A percentile compares a stretch with the other conserved stretches of the same genome.
Evolutionary conservation across 1,140 invertebrate genomes (phyloP).

Genomic region (Scaptomyza graminum): DNA sequence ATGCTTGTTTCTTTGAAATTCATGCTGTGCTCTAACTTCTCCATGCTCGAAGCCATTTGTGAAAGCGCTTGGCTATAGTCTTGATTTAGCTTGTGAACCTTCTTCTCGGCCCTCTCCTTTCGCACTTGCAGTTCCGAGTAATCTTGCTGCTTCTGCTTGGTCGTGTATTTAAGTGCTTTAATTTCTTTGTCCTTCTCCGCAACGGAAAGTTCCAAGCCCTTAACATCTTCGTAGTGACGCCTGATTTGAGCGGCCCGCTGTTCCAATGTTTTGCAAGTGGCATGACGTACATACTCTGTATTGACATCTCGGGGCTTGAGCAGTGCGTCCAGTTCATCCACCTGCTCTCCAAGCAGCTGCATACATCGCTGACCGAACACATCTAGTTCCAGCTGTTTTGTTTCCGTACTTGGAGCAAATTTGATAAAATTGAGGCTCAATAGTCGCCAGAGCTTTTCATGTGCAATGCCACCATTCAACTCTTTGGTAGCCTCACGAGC

Average conservation of each 20-base stretch:
- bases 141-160: conserved; percentile 96
- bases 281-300: conserved; percentile 85
- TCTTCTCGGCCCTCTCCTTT: conserved; percentile 96
- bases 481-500: conserved; percentile 85
- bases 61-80: conserved; percentile 88
- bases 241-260: conserved; percentile 91
- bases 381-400: conserved; percentile 90
- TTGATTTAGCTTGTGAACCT: conserved; percentile 91
- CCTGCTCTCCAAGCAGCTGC: conserved; percentile 85
- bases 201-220: conserved; percentile 91
- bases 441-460: conserved; percentile 76
- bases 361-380: conserved; percentile 88
- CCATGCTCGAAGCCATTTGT: conserved; percentile 60
- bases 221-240: conserved; percentile 95
- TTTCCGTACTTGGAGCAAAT: conserved; percentile 84
- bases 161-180: conserved; percentile 91
- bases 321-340: conserved; percentile 88
- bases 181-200: conserved; percentile 95
- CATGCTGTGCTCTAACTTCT: conserved; percentile 62
- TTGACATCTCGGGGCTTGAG: conserved; percentile 89
- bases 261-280: conserved; percentile 88
- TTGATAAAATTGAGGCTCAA: conserved; percentile 67
- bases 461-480: conserved; percentile 68
- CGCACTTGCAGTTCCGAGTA: conserved; percentile 95
- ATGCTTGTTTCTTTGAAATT: conserved; percentile 59